Evolutionary conservation across 2,797 vertebrate species (phyloP), one percentile per base, ranked within the genome.

Genomic region (Cheirogaleus major): DNA sequence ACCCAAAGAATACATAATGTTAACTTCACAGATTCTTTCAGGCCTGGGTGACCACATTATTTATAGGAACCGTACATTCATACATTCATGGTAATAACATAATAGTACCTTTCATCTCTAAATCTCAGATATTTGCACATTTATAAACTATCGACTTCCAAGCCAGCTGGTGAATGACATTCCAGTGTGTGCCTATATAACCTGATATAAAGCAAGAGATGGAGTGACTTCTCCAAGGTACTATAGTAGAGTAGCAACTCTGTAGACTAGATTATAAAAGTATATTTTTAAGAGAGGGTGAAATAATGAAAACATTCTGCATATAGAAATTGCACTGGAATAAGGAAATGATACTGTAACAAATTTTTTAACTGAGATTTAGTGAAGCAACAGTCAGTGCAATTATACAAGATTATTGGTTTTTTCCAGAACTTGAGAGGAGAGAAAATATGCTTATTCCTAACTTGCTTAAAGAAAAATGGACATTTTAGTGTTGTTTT

Each of bases 1-100:
- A 87, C 95, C 96, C 91, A 17, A 95, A 97, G 94, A 97, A 97
- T 72, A 97, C 72, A 93, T 97, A 93, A 95, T 88, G 72, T 96
- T 96, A 93, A 81, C 95, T 95, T 95, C 95, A 93, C 83, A 96
- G 91, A 93, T 94, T 95, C 89, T 87, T 93, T 94, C 91, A 75
- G 86, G 94, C 61, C 83, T 75, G 69, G 35, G 48, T 87, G 75
- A 84, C 93, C 41, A n/a, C 95, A 83, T 72, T 92, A 94, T 96
- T 96, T 96, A 76, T 57, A 95, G 92, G 84, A 87, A 92, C 52
- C 1, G 12, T 38, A 48, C 78, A 43, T 92, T 93, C 78, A 27
- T 57, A 4, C 63, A 65, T 38, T 79, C 76, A 55, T 4, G 32
- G 86, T 82, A 94, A 96, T 96, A 94, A 65, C 73, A 89, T 96